A percentile compares a stretch with the other conserved stretches of the same genome.
These are phyloP conservation scores for Chrysogorgia sp. DNA, from an alignment of 92 coral and sea anemone genomes.

Conservation along the genomic window DNA sequence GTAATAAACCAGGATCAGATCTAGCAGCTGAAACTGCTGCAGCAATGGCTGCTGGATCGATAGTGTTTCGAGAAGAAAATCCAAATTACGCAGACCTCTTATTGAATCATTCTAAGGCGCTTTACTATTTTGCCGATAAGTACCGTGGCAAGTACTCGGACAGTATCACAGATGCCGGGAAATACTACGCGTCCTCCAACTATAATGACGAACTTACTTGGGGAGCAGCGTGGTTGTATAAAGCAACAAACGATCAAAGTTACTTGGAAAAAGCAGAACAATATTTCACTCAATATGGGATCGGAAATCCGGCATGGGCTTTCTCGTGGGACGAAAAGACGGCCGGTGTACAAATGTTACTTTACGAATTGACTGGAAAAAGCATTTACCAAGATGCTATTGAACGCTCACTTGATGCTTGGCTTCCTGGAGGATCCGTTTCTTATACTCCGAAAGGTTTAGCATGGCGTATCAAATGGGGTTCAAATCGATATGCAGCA, in stretches of 20 bases:
- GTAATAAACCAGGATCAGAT: conserved; percentile 79
- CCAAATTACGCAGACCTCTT: conserved; percentile 58
- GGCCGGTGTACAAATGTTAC: conserved; percentile 72
- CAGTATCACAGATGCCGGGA: conserved; percentile 69
- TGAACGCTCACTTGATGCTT: conserved; percentile 57
- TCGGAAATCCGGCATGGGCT: conserved; percentile 59
- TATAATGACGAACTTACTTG: conserved; percentile 82
- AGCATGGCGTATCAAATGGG: conserved; percentile 86
- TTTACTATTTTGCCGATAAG: conserved; percentile 78
- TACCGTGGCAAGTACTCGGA: conserved; percentile 78
- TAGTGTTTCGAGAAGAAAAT: conserved; percentile 67
- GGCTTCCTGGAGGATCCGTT: conserved; percentile 74
- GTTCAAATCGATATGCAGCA: conserved; percentile 86
- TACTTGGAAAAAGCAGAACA: conserved; percentile 72
- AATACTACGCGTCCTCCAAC: conserved; percentile 62
- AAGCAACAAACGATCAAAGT: conserved; percentile 61
- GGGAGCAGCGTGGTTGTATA: conserved; percentile 91
- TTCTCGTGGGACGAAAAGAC: conserved; percentile 84
- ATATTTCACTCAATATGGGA: conserved; percentile 57
- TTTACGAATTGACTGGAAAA: conserved; percentile 65
- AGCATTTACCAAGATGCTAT: conserved; percentile 53
- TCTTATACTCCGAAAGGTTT: conserved; percentile 81
- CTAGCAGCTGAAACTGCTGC: conserved; percentile 91
- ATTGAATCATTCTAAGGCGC: conserved; percentile 69
- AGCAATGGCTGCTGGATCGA: conserved; percentile 85